phyloP scores from a whole-genome alignment of 1,140 invertebrate genomes.

The Pogonognathellus flavescens region DNA sequence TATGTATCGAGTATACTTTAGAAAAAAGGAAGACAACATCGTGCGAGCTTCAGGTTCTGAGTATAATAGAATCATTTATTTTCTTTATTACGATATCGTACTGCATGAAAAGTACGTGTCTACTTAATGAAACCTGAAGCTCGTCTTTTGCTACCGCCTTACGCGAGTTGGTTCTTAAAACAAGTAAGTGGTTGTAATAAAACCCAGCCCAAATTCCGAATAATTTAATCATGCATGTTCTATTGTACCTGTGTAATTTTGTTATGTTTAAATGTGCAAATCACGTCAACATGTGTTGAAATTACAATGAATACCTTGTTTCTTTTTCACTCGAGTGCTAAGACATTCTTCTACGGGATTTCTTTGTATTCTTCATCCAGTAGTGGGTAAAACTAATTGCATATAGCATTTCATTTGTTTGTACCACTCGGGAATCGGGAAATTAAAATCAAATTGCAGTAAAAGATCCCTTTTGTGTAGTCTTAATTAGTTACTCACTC shows the following conservation, averaged over 20 bases:
- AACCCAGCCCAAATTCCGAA: too few relatives aligned
- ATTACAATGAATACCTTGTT: slow-evolving; percentile 27
- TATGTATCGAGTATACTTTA: too few relatives aligned
- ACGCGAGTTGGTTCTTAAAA: not conserved
- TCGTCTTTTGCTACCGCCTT: slow-evolving; percentile 45
- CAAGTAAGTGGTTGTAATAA: too few relatives aligned
- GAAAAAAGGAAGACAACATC: too few relatives aligned
- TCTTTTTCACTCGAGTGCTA: not conserved
- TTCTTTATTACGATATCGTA: slow-evolving; percentile 18
- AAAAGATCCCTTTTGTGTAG: too few relatives aligned
- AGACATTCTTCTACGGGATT: too few relatives aligned
- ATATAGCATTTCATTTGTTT: too few relatives aligned
- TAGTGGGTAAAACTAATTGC: too few relatives aligned
- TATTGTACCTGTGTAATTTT: not conserved
- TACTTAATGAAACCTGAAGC: slow-evolving; percentile 35
- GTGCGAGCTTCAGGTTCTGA: slow-evolving; percentile 4
- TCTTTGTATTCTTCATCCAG: too few relatives aligned
- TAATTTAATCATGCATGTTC: not conserved
- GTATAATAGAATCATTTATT: not conserved
- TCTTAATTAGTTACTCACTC: too few relatives aligned
- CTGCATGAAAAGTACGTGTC: not conserved
- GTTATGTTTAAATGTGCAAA: slow-evolving; percentile 4
- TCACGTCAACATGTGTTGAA: not conserved
- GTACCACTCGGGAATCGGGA: too few relatives aligned
- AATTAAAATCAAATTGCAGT: too few relatives aligned